Evolutionary conservation across 2,797 vertebrate species (phyloP).

Genomic region (Atherinosoma microstoma): DNA sequence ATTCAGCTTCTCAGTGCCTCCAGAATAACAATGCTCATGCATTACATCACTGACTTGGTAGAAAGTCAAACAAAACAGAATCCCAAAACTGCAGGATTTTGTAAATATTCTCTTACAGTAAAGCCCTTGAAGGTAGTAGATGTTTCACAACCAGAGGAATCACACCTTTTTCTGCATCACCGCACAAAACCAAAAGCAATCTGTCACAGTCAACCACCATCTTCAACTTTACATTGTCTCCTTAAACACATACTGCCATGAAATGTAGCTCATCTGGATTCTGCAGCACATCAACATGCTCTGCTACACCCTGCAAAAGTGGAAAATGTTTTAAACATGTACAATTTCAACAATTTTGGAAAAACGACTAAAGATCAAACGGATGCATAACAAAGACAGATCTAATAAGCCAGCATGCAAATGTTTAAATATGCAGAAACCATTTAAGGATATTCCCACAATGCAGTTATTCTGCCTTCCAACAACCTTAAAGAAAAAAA

Average conservation of each 20-base stretch:
- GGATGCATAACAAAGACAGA: constrained; percentile 56
- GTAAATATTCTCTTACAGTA: constrained; percentile 14
- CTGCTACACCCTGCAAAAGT: constrained; percentile 61
- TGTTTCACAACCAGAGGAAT: constrained; percentile 49
- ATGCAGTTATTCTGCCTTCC: constrained; percentile 59
- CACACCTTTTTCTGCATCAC: constrained; percentile 60
- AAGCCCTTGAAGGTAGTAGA: constrained; percentile 40
- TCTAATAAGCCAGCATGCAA: constrained; percentile 57
- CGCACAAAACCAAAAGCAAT: constrained; percentile 62
- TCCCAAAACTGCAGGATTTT: constrained; percentile 58
- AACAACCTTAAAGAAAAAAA: constrained; percentile 28
- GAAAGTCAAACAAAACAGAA: constrained; percentile 47
- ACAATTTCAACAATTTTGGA: constrained; percentile 32
- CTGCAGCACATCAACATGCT: constrained; percentile 49
- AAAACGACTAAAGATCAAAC: constrained; percentile 9
- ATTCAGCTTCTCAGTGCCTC: constrained; percentile 61
- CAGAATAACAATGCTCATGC: constrained; percentile 64
- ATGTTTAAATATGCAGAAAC: constrained; percentile 52
- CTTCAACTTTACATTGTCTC: constrained; percentile 79
- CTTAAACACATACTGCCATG: constrained; percentile 59
- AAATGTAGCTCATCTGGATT: constrained; percentile 56
- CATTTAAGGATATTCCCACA: constrained; percentile 39
- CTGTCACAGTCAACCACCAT: constrained; percentile 69
- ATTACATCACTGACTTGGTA: constrained; percentile 71
- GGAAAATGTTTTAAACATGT: constrained; percentile 52